Evolutionary conservation across 2,113 vertebrate genomes (phyloP), one percentile per base, ranked within the genome.

Genomic region (Tachysurus vachellii): DNA sequence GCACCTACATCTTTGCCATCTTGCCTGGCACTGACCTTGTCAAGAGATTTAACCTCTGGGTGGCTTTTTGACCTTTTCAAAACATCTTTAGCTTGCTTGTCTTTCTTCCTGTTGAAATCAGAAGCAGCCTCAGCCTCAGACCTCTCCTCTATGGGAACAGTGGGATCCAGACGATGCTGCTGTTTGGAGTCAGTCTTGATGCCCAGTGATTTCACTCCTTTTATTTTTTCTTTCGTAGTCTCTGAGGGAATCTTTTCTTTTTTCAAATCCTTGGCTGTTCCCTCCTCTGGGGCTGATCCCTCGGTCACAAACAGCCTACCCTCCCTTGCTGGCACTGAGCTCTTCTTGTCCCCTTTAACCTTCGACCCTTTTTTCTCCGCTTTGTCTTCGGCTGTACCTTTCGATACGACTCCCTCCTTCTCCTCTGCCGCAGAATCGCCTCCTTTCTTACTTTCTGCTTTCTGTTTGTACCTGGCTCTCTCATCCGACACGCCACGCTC

Each of bases 81-180:
- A 56, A 90, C 92, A 0, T 98, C 97, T 91, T 96, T 98, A 87
- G 95, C 92, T 87, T 94, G 86, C 70, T 92, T 93, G 0, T 98
- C 96, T 83, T 96, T 96, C 90, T 95, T 97, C 80, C 91, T 93
- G 84, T 82, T 92, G 76, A 90, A 50, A 1, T 99, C 97, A n/a
- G 92, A 85, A 1, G 90, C 95, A 3, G 92, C 57, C 80, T 97
- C 97, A 75, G 90, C 82, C 76, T 99, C 97, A 75, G 93, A 95
- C 36, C 94, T 97, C 56, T 98, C 97, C 92, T 98, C 97, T 0
- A 95, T 96, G 7, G 93, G 97, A 84, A 94, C 96, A 61, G 93
- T 91, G 90, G 95, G 95, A 85, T 95, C 91, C 6, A 91, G 92
- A 6, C 96, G 95, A n/a, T 96, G 95, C 47, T 94, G 95, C 47